Percentiles rank a stretch among this genome's conserved stretches.
These are phyloP conservation scores for Crypturellus tataupa DNA, from an alignment of 2,797 vertebrate genomes.

Conservation along the genomic window DNA sequence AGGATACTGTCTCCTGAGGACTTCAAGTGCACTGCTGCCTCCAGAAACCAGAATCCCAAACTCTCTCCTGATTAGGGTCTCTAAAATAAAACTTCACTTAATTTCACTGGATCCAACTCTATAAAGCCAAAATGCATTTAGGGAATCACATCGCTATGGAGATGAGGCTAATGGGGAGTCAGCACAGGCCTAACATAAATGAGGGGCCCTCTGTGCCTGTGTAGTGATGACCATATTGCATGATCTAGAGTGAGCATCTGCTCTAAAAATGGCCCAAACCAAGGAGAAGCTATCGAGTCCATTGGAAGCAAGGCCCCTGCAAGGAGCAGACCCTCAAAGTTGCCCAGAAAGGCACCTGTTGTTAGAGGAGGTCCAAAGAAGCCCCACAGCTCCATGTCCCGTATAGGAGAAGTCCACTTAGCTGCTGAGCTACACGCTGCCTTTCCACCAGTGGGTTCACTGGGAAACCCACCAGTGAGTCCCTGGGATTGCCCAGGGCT, in stretches of 20 bases:
- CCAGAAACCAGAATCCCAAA: background rate
- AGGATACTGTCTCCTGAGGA: background rate
- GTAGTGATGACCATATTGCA: background rate
- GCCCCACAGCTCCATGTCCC: background rate
- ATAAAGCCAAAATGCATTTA: background rate
- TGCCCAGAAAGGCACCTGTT: background rate
- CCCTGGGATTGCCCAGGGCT: background rate
- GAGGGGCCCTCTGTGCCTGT: background rate
- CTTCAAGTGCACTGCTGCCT: too few relatives aligned
- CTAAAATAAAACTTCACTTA: background rate
- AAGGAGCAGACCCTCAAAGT: background rate
- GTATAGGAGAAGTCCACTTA: background rate
- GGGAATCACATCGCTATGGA: background rate
- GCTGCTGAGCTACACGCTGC: background rate
- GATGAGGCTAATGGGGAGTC: background rate
- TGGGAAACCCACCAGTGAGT: background rate
- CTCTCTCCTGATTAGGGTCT: background rate
- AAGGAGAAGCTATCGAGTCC: background rate
- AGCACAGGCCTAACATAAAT: background rate
- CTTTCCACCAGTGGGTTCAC: background rate
- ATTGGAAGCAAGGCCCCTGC: background rate
- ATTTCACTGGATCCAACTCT: background rate
- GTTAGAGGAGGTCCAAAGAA: background rate
- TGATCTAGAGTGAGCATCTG: background rate
- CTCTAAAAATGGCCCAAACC: background rate